phyloP scores from a whole-genome alignment of 2,113 vertebrate species.

The Rhagologus leucostigma region DNA sequence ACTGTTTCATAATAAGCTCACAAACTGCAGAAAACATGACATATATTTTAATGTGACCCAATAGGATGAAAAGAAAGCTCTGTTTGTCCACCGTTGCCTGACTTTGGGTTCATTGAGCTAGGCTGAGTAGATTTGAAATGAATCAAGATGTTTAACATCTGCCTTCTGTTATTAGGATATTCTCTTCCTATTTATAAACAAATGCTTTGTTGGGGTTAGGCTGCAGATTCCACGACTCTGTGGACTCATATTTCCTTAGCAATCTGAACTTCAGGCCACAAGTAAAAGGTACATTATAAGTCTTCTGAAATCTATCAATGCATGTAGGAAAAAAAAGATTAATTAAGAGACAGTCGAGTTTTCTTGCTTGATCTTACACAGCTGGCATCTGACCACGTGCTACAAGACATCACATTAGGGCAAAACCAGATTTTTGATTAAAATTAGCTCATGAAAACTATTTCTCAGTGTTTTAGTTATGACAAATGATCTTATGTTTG shows the following conservation, averaged over 20 bases:
- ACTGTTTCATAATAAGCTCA: slow-evolving; percentile 15
- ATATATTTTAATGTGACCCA: slow-evolving; percentile 61
- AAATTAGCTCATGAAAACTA: not conserved
- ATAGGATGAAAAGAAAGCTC: slow-evolving; percentile 56
- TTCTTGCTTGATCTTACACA: not conserved
- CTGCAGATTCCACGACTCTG: slow-evolving; percentile 39
- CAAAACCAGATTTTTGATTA: not conserved
- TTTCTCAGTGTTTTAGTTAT: not conserved
- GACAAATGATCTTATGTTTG: not conserved
- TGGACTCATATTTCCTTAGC: slow-evolving; percentile 13
- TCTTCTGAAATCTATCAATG: slow-evolving; percentile 19
- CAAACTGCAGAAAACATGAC: slow-evolving; percentile 41
- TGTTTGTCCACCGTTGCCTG: slow-evolving; percentile 44
- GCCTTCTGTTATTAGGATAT: slow-evolving; percentile 71
- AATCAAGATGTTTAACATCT: slow-evolving; percentile 75
- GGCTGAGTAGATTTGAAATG: slow-evolving; percentile 56
- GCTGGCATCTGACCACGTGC: not conserved
- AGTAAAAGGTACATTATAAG: not conserved
- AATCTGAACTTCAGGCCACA: not conserved
- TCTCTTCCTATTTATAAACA: slow-evolving; percentile 75
- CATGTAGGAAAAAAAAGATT: not conserved
- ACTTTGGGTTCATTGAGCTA: slow-evolving; percentile 51
- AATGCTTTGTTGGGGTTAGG: slow-evolving; percentile 59
- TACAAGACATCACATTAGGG: not conserved
- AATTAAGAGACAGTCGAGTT: not conserved